Base-by-base conservation (phyloP, 2,797 vertebrate species). In the Mallotus villosus region DNA sequence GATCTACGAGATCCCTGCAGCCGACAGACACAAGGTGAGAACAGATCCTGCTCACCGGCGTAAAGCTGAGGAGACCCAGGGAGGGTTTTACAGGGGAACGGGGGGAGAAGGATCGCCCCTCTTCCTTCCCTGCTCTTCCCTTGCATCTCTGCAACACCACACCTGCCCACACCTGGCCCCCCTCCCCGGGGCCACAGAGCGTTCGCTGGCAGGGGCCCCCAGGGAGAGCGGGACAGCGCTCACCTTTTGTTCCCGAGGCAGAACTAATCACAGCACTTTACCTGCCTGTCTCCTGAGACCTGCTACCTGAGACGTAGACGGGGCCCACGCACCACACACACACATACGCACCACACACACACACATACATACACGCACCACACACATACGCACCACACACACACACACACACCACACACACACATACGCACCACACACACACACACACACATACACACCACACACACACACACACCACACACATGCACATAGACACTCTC, bases 1-100 rank as follows among this genome's bases (percentile, higher is more conserved):
- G 87, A 97, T 93, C 89, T 98, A 97, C 1, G 78, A 89, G 78
- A 97, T 98, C 83, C 88, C 90, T 21, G 82, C 92, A 0, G 91
- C 90, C 0, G 75, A 83, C 85, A 87, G 85, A 5, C 89, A 88
- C 82, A 81, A 95, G 95, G 95, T 95, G 32, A 73, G 5, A 14
- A 21, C 64, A 67, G 62, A 64, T 8, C n/a, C 60, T 24, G 8
- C 29, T 49, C 5, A 24, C 41, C 22, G 19, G 22, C 27, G 14
- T 24, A 3, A 19, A 22, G 46, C 41, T 17, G 24, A 41, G 17
- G 60, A 53, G 27, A 53, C 19, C 1, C 24, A 65, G 49, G 24
- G 49, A 63, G 32, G 25, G 60, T 34, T 19, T 27, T 16, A 41
- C 17, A 65, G 32, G 22, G 57, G 25, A 24, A 59, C 2, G 25